Evolutionary conservation across 2,888 invertebrate species (phyloP).

Genomic region (Tetranychus piercei): DNA sequence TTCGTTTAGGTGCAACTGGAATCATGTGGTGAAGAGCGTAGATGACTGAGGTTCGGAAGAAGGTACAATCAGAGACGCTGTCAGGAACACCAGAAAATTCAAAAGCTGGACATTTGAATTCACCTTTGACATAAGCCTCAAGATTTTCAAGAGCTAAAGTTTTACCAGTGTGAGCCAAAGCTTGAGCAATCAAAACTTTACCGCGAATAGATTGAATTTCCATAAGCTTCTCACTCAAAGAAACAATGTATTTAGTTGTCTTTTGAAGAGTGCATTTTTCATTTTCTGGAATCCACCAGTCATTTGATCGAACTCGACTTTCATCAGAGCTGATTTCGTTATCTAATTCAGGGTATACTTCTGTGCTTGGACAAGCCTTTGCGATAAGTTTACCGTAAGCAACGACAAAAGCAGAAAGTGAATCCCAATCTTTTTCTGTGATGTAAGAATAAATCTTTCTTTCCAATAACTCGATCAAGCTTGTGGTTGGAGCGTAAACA

Average conservation of each 20-base stretch:
- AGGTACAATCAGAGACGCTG: slow-evolving; percentile 17
- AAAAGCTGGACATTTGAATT: not conserved
- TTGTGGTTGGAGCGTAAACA: slow-evolving; percentile 29
- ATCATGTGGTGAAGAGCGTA: slow-evolving; percentile 24
- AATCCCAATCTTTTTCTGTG: too few species aligned
- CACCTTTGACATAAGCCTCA: slow-evolving; percentile 21
- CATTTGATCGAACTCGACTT: not conserved
- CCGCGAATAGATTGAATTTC: slow-evolving; percentile 17
- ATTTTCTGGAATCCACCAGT: not conserved
- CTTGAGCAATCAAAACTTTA: slow-evolving; percentile 25
- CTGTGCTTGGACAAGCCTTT: not conserved
- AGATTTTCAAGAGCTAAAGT: slow-evolving; percentile 21
- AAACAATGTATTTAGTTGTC: too few species aligned
- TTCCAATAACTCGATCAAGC: not conserved
- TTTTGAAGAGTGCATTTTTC: slow-evolving; percentile 13
- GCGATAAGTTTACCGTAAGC: not conserved
- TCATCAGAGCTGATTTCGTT: not conserved
- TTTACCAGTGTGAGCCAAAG: slow-evolving; percentile 24
- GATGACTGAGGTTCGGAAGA: slow-evolving; percentile 23
- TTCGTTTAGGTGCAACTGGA: slow-evolving; percentile 20
- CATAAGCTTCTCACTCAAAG: slow-evolving; percentile 8
- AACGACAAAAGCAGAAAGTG: not conserved
- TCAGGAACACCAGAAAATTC: slow-evolving; percentile 10
- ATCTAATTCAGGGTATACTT: not conserved
- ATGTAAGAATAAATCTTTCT: not conserved